A percentile compares a stretch with the other conserved stretches of the same genome.
Conservation (phyloP, 2,888 invertebrate species). For the Napeogenes inachia region DNA sequence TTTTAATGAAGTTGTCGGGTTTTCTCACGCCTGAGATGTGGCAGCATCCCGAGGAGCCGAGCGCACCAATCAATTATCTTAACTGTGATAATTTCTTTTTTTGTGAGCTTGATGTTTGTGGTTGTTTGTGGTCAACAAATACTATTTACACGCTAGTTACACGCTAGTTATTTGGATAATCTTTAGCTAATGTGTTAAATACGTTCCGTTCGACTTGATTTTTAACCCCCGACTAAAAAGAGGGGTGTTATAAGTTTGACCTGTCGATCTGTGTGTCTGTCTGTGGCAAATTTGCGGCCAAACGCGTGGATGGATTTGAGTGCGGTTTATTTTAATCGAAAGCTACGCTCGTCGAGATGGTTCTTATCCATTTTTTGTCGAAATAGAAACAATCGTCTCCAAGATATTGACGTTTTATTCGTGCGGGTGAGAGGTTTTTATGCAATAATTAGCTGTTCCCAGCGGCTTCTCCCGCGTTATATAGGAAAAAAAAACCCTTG, state of each 20-base stretch:
- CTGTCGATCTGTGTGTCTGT: too few species aligned
- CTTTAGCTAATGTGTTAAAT: constrained; percentile 26
- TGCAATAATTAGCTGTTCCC: too few species aligned
- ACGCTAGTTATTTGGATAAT: constrained; percentile 52
- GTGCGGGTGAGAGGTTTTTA: too few species aligned
- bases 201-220: not conserved
- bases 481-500: too few species aligned
- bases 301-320: not conserved
- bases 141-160: constrained; percentile 61
- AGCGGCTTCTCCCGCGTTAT: too few species aligned
- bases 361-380: too few species aligned
- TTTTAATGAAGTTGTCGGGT: constrained; percentile 74
- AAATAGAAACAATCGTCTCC: too few species aligned
- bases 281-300: too few species aligned
- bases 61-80: constrained; percentile 73
- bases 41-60: constrained; percentile 52
- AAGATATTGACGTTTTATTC: too few species aligned
- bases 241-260: too few species aligned
- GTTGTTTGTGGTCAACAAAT: constrained; percentile 59
- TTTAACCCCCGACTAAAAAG: not conserved
- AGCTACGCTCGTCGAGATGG: too few species aligned
- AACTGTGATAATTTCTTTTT: constrained; percentile 69
- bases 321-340: too few species aligned
- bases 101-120: constrained; percentile 32
- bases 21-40: constrained; percentile 55